A percentile compares a stretch with the other conserved stretches of the same genome.
Conservation (phyloP, 2,888 invertebrate genomes). For the Dascillus cervinus region DNA sequence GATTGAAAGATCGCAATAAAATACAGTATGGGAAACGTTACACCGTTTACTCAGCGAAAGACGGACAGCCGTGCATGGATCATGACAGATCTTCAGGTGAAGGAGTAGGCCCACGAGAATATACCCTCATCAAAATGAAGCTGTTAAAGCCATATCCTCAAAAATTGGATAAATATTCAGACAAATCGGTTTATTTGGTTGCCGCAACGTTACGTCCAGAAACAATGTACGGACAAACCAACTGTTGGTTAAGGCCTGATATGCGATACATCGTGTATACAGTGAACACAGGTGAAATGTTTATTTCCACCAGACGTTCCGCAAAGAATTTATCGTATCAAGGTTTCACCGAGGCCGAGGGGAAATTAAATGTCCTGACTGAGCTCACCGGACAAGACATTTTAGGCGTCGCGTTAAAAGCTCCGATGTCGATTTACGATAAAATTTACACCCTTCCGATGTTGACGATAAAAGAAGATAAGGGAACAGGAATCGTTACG, state of each 20-base stretch:
- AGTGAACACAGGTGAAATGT: slow-evolving; percentile 65
- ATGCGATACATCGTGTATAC: slow-evolving; percentile 86
- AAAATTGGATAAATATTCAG: slow-evolving; percentile 50
- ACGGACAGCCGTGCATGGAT: slow-evolving; percentile 99
- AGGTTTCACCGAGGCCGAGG: slow-evolving; percentile 76
- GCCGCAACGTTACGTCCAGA: slow-evolving; percentile 98
- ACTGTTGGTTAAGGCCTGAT: slow-evolving; percentile 96
- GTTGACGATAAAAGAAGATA: slow-evolving; percentile 95
- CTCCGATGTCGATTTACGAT: slow-evolving; percentile 78
- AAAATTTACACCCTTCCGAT: slow-evolving; percentile 91
- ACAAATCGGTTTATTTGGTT: slow-evolving; percentile 69
- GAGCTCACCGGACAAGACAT: slow-evolving; percentile 70
- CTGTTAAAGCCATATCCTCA: slow-evolving; percentile 65
- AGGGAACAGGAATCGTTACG: slow-evolving; percentile 96
- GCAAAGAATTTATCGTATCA: slow-evolving; percentile 96
- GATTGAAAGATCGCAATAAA: slow-evolving; percentile 78
- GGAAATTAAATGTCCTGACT: slow-evolving; percentile 62
- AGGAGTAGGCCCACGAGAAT: slow-evolving; percentile 97
- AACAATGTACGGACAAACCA: slow-evolving; percentile 99
- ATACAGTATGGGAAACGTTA: slow-evolving; percentile 95
- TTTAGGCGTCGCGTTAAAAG: slow-evolving; percentile 73
- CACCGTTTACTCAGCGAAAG: slow-evolving; percentile 92
- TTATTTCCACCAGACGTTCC: slow-evolving; percentile 79
- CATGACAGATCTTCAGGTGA: slow-evolving; percentile 95
- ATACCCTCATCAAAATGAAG: slow-evolving; percentile 92